Evolutionary conservation across 2,797 vertebrate species (phyloP).

Genomic region (Siniperca obscura): DNA sequence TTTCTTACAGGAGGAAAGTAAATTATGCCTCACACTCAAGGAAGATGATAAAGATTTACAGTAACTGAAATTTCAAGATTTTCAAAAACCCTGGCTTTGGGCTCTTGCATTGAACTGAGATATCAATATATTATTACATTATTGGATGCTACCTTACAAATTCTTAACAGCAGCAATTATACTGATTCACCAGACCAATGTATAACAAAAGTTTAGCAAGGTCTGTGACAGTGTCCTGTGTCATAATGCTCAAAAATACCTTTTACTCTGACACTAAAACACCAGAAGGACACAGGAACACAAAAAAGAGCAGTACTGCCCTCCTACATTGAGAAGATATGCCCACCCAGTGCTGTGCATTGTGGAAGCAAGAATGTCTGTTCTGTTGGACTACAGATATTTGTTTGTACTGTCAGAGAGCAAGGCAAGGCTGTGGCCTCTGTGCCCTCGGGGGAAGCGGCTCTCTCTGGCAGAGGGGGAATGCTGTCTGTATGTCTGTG

Average conservation of each 20-base stretch:
- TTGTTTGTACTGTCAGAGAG: slow-evolving; percentile 58
- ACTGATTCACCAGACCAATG: background rate
- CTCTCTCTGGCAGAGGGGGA: slow-evolving; percentile 50
- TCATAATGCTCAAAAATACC: slow-evolving; percentile 22
- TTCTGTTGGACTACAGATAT: slow-evolving; percentile 38
- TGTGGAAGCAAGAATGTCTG: slow-evolving; percentile 22
- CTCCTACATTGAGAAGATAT: background rate
- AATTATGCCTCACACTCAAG: background rate
- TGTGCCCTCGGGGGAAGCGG: slow-evolving; percentile 25
- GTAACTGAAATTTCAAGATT: background rate
- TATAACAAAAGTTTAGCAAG: background rate
- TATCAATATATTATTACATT: slow-evolving; percentile 1
- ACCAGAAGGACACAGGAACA: slow-evolving; percentile 38
- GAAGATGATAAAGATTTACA: background rate
- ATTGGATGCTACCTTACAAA: background rate
- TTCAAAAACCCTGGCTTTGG: background rate
- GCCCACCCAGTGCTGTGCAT: slow-evolving; percentile 23
- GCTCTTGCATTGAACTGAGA: slow-evolving; percentile 5
- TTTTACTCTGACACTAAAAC: slow-evolving; percentile 43
- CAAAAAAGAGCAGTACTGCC: slow-evolving; percentile 4
- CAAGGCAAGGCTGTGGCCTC: slow-evolving; percentile 39
- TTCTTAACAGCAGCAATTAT: background rate
- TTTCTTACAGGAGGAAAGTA: background rate
- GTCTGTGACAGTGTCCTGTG: background rate
- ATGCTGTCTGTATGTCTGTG: slow-evolving; percentile 48